These are phyloP conservation scores for Apogon hyalosoma DNA, from an alignment of 2,797 vertebrate species.

Conservation along the genomic window DNA sequence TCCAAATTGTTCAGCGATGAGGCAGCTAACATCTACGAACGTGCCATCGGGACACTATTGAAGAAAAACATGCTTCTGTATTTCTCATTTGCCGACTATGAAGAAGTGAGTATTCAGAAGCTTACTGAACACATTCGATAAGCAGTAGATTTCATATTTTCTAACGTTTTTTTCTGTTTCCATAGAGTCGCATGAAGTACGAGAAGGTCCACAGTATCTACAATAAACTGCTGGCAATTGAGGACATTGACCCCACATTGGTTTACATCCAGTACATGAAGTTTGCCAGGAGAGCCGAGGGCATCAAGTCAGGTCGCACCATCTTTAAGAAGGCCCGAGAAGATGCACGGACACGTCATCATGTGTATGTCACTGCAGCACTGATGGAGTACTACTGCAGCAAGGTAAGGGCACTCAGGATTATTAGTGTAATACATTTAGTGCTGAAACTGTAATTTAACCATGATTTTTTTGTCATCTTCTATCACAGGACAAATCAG, in stretches of 20 bases:
- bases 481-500: constrained; percentile 93
- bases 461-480: neutral
- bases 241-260: constrained; percentile 84
- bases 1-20: constrained; percentile 99
- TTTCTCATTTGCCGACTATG: constrained; percentile 98
- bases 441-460: neutral
- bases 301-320: constrained; percentile 96
- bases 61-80: constrained; percentile 99
- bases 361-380: constrained; percentile 97
- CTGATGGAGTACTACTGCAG: constrained; percentile 99
- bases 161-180: constrained; percentile 16
- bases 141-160: accelerated
- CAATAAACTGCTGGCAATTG: constrained; percentile 86
- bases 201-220: constrained; percentile 99
- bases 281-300: constrained; percentile 97
- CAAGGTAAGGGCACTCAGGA: constrained; percentile 85
- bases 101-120: constrained; percentile 88
- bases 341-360: constrained; percentile 94
- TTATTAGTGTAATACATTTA: neutral
- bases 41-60: constrained; percentile 97
- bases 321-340: constrained; percentile 99
- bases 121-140: neutral
- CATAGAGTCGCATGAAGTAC: constrained; percentile 98
- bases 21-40: constrained; percentile 99
- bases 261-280: constrained; percentile 99